Evolutionary conservation across 2,888 invertebrate species (phyloP), one percentile per base, ranked within the genome.

Genomic region (Tanytarsus gracilentus): DNA sequence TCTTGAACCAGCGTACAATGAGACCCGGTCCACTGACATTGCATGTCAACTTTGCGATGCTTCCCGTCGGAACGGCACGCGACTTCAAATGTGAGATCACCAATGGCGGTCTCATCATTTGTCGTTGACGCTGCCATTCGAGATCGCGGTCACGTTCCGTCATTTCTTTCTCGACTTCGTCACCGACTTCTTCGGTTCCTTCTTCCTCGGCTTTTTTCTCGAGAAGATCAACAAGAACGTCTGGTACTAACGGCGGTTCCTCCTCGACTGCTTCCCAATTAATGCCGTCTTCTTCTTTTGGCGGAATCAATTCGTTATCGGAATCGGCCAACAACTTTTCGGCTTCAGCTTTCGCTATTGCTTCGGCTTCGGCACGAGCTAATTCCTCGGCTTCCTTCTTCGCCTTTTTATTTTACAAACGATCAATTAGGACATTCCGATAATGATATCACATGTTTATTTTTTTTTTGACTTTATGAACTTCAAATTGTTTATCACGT

Each of bases 21-120:
- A 87, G 82, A 61, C 86, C 84, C 0, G 82, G 78, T 4, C 86
- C 85, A 9, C 87, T 75, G 1, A 88, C 81, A 63, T 84, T 85
- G 69, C 90, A 91, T 0, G 86, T 86, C 7, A 92, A 72, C 72
- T 86, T 86, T 3, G 88, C 83, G 65, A 84, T 78, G 11, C 85
- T 84, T 1, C 85, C 85, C 67, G 83, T 81, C 0, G 84, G 83
- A 11, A 86, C 84, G 1, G 84, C 84, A 69, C 87, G 79, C 66
- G 89, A 85, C 14, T 85, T 85, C 61, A 92, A 73, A 59, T 79
- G 78, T 1, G 86, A 86, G 25, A 58, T 58, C 51, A 86, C 85
- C 68, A 92, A 85, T 61, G 79, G 77, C 0, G 91, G 87, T 67
- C 84, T 84, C 65, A 63, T 30, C 60, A 62, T 48, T 55, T 56